These are phyloP conservation scores for Trachelus stipa DNA, from an alignment of 2,888 invertebrate genomes.

Conservation along the genomic window DNA sequence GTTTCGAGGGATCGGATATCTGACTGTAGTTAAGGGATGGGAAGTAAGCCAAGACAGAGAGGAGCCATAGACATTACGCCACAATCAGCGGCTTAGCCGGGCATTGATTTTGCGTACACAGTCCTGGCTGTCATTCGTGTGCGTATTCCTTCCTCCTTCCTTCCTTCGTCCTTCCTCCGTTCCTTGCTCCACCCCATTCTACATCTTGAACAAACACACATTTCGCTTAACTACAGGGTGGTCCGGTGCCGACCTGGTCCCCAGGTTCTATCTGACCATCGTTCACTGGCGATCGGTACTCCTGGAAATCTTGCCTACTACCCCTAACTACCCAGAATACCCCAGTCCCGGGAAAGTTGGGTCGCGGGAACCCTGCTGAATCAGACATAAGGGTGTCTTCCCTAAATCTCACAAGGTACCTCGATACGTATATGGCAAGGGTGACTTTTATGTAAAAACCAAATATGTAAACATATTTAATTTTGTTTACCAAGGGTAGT, in stretches of 20 bases:
- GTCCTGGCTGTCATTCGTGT: constrained; percentile 51
- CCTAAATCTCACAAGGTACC: background rate
- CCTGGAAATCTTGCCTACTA: constrained; percentile 14
- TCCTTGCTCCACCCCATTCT: background rate
- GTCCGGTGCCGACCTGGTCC: background rate
- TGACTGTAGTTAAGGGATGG: constrained; percentile 7
- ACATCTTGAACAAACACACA: constrained; percentile 34
- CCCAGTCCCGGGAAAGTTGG: background rate
- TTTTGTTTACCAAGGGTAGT: background rate
- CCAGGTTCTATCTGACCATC: background rate
- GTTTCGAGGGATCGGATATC: background rate
- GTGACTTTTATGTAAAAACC: background rate
- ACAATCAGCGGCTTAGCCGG: constrained; percentile 55
- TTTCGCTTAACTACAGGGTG: constrained; percentile 23
- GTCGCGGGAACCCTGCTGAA: background rate
- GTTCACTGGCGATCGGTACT: constrained; percentile 22
- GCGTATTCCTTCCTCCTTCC: constrained; percentile 39
- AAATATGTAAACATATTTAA: background rate
- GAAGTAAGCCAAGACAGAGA: constrained; percentile 39
- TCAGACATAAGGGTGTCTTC: background rate
- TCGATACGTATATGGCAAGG: background rate
- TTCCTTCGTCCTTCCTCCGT: background rate
- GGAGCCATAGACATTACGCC: constrained; percentile 27
- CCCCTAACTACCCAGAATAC: background rate
- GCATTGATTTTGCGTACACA: constrained; percentile 61